Evolutionary conservation across 2,113 vertebrate genomes (phyloP), one percentile per base, ranked within the genome.

Genomic region (Atractosteus spatula): DNA sequence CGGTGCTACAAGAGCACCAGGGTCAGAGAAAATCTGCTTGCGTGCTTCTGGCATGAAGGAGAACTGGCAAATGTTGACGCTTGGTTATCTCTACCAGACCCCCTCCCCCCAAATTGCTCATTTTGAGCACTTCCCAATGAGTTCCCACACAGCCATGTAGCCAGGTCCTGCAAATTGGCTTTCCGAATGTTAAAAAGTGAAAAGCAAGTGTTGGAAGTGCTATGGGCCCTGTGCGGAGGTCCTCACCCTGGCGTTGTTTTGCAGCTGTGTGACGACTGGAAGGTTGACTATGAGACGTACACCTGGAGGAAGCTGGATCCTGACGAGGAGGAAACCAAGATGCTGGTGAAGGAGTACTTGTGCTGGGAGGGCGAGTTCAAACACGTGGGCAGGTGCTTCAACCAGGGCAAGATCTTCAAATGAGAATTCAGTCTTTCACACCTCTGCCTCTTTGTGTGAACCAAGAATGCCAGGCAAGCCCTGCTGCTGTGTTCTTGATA

Each of bases 371-470:
- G 70, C 14, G 61, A 64, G 41, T 76, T 76, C 70, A 61, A 41
- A 43, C 62, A 71, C 14, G 54, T 72, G 7, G 70, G 69, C 41
- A 76, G 73, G 66, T 14, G 69, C n/a, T 76, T 76, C 68, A 76
- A 72, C 62, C 69, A 72, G 72, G 72, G 65, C n/a, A 69, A 69
- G 44, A 62, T 76, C 55, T 76, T 76, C 70, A 76, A 76, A 54
- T 73, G 64, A 73, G 41, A 8, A 13, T 8, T 47, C 11, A 43
- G 47, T 51, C 57, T 6, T 4, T 16, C 57, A 59, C 29, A 13
- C 57, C 57, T 13, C n/a, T 13, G 14, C 11, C 3, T 59, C n/a
- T 59, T 29, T 29, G 29, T 29, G 29, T 29, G 29, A 29, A 29
- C 29, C 29, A 29, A 29, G 29, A 29, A 29, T 29, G 29, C 29